phyloP scores from a whole-genome alignment of 2,888 invertebrate genomes.

The Drosophila meridiana region DNA sequence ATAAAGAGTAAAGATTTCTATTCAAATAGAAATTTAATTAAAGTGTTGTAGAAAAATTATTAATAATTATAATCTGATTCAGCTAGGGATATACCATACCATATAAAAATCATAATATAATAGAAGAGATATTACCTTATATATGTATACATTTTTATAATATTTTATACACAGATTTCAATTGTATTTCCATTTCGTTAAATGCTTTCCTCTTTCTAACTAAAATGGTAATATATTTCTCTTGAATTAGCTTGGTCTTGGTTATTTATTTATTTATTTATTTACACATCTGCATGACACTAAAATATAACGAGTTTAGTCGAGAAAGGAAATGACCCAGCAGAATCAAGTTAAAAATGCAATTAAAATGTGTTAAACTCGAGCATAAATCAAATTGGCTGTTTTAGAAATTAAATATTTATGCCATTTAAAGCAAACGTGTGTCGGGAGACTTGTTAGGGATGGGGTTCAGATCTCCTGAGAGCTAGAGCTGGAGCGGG shows the following conservation, averaged over 20 bases:
- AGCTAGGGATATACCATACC: too few species aligned
- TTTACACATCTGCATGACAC: background rate
- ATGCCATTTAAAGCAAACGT: constrained; percentile 33
- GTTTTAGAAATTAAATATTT: constrained; percentile 42
- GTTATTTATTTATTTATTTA: background rate
- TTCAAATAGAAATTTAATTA: background rate
- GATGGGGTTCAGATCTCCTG: background rate
- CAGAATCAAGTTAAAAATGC: constrained; percentile 25
- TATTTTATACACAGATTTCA: background rate
- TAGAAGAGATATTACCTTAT: too few species aligned
- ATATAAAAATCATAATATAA: too few species aligned
- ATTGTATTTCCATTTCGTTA: background rate
- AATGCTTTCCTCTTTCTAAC: background rate
- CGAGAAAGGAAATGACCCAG: background rate
- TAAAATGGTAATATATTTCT: background rate
- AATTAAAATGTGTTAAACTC: constrained; percentile 34
- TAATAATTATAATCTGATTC: background rate
- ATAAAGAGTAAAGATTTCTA: background rate
- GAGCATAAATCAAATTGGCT: constrained; percentile 37
- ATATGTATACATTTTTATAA: background rate
- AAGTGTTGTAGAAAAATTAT: too few species aligned
- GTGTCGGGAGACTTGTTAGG: background rate
- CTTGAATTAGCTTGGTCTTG: background rate
- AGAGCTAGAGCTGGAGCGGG: constrained; percentile 3
- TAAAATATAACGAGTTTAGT: background rate